Evolutionary conservation across 2,113 vertebrate genomes (phyloP).

Genomic region (Dinomys branickii): DNA sequence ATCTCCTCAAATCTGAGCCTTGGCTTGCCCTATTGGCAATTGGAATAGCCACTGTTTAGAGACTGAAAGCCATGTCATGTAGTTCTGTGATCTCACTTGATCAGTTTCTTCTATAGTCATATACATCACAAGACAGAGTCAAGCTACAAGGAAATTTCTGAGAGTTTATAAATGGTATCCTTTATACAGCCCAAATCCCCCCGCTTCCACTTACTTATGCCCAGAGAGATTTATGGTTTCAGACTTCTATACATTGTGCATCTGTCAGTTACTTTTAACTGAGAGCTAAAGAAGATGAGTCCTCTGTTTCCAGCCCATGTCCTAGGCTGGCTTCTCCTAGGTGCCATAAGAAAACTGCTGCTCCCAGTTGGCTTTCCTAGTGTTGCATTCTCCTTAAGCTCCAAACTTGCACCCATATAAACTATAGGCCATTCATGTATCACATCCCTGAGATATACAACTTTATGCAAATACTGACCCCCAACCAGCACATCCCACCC

Average conservation of each 20-base stretch:
- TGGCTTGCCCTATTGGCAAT: neutral
- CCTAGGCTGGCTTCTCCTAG: neutral
- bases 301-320: neutral
- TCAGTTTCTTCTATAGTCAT: neutral
- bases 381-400: neutral
- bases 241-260: slow-evolving; percentile 41
- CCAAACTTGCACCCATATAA: neutral
- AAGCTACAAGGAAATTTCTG: neutral
- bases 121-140: neutral
- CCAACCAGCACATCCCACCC: neutral
- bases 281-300: neutral
- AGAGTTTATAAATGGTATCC: slow-evolving; percentile 71
- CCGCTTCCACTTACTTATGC: slow-evolving; percentile 70
- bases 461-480: neutral
- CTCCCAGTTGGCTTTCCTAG: neutral
- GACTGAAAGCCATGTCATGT: neutral
- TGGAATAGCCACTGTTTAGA: neutral
- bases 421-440: rapidly evolving
- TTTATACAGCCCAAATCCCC: slow-evolving; percentile 69
- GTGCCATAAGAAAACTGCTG: rapidly evolving
- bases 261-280: slow-evolving; percentile 21
- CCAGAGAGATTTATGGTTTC: slow-evolving; percentile 67
- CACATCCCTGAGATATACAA: rapidly evolving
- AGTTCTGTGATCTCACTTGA: neutral
- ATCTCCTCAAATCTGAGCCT: neutral